Conservation (phyloP, 2,113 vertebrate species). For the Rhea americana region DNA sequence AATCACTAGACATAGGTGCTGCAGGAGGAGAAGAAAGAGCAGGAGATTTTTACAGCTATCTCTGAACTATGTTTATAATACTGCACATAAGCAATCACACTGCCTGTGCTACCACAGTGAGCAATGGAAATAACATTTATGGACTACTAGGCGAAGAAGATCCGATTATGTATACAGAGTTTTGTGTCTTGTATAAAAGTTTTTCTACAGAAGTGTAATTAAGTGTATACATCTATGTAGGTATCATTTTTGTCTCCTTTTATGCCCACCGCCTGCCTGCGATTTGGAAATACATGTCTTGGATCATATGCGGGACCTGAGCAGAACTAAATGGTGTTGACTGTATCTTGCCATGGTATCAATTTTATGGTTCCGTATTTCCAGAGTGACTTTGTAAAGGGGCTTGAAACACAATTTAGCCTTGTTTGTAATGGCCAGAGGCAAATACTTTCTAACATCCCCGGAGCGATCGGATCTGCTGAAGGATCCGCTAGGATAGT, state of each 20-base stretch:
- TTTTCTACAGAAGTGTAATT: not conserved
- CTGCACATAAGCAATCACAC: not conserved
- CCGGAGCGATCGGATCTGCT: not conserved
- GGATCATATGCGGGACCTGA: not conserved
- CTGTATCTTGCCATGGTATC: not conserved
- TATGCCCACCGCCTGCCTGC: not conserved
- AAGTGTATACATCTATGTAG: not conserved
- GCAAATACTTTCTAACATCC: not conserved
- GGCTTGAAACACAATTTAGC: not conserved
- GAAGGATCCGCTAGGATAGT: not conserved
- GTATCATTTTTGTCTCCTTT: not conserved
- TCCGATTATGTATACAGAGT: not conserved
- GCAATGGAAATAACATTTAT: not conserved
- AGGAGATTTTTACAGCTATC: not conserved
- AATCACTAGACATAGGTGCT: not conserved
- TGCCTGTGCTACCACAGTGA: not conserved
- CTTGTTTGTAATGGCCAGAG: not conserved
- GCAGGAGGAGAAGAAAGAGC: not conserved
- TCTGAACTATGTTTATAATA: fast-evolving
- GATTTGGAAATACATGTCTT: not conserved
- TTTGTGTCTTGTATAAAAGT: not conserved
- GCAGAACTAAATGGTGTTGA: too few relatives aligned
- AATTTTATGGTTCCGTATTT: not conserved
- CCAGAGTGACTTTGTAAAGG: not conserved
- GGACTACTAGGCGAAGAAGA: not conserved